phyloP scores from a whole-genome alignment of 2,888 invertebrate genomes.

The Prosopocoilus inquinatus region DNA sequence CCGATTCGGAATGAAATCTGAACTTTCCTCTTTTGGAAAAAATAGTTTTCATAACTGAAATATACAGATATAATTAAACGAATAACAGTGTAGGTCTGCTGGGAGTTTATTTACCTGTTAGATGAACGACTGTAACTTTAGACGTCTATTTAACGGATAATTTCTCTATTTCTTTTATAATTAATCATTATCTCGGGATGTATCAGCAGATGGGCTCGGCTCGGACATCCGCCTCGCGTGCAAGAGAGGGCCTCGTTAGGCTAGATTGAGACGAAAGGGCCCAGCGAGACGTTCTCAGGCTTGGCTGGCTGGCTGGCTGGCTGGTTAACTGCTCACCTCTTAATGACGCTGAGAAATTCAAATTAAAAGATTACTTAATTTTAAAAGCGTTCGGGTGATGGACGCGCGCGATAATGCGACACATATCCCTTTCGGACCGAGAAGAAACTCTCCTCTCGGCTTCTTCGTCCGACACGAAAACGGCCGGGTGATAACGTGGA shows the following conservation, averaged over 20 bases:
- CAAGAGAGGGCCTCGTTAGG: slow-evolving; percentile 20
- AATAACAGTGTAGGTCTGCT: too few relatives aligned
- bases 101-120: slow-evolving; percentile 6
- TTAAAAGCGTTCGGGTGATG: not conserved
- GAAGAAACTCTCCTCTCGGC: not conserved
- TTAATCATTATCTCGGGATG: slow-evolving; percentile 38
- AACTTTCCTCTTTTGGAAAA: too few relatives aligned
- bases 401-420: not conserved
- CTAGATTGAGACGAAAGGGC: slow-evolving; percentile 1
- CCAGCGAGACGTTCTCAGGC: not conserved
- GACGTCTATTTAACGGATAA: slow-evolving; percentile 33
- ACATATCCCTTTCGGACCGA: not conserved
- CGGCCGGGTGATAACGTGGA: not conserved
- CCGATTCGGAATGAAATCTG: not conserved
- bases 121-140: slow-evolving; percentile 23
- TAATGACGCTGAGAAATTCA: slow-evolving; percentile 1
- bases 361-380: slow-evolving; percentile 5
- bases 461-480: too few relatives aligned
- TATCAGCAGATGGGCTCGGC: slow-evolving; percentile 33
- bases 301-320: not conserved
- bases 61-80: too few relatives aligned
- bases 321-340: not conserved
- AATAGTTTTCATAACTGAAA: too few relatives aligned
- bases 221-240: slow-evolving; percentile 25
- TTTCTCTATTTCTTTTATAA: slow-evolving; percentile 39